phyloP scores from a whole-genome alignment of 2,888 invertebrate species.

The Hipparchia semele region DNA sequence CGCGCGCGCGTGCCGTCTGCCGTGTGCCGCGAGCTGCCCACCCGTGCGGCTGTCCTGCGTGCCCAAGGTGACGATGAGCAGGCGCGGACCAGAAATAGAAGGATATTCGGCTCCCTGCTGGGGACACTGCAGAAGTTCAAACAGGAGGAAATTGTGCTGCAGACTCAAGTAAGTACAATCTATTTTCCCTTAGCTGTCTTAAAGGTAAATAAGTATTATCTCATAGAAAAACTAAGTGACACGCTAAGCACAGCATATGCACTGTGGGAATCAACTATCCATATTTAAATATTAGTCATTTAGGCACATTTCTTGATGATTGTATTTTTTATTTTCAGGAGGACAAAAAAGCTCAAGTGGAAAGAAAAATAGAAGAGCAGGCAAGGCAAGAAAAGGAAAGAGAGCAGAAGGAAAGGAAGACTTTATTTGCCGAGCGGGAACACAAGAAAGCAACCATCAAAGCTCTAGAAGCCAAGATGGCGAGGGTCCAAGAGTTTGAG shows the following conservation, averaged over 20 bases:
- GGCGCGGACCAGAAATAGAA: slow-evolving; percentile 91
- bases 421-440: slow-evolving; percentile 92
- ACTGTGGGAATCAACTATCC: too few relatives aligned
- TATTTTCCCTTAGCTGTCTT: too few relatives aligned
- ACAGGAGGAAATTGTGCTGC: slow-evolving; percentile 95
- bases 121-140: slow-evolving; percentile 98
- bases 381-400: slow-evolving; percentile 93
- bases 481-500: slow-evolving; percentile 93
- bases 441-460: slow-evolving; percentile 94
- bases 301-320: too few relatives aligned
- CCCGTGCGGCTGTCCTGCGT: slow-evolving; percentile 80
- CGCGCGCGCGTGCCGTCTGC: slow-evolving; percentile 84
- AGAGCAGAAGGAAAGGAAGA: slow-evolving; percentile 91
- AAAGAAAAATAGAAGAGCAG: slow-evolving; percentile 96
- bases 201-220: too few relatives aligned
- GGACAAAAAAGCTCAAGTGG: slow-evolving; percentile 88
- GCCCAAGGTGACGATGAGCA: slow-evolving; percentile 93
- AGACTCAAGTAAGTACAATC: slow-evolving; percentile 84
- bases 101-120: slow-evolving; percentile 97
- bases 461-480: slow-evolving; percentile 95
- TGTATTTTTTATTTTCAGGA: slow-evolving; percentile 53
- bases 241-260: too few relatives aligned
- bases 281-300: too few relatives aligned
- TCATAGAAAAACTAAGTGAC: too few relatives aligned
- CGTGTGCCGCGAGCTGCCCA: slow-evolving; percentile 93